Percentiles rank a stretch among this genome's conserved stretches.
These are phyloP conservation scores for Podargus strigoides DNA, from an alignment of 2,797 vertebrate species.

Conservation along the genomic window DNA sequence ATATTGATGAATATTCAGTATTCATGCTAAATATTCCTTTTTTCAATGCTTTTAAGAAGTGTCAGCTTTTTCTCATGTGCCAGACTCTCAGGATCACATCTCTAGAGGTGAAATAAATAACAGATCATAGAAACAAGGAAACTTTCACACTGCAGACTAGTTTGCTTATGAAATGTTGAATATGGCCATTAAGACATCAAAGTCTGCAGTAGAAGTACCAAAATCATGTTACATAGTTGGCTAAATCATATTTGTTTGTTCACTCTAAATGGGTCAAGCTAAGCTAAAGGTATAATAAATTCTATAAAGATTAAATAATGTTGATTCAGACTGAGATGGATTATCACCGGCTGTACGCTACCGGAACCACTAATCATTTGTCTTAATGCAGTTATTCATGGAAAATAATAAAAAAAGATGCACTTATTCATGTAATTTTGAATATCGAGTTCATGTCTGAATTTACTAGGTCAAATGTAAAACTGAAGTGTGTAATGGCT, in stretches of 20 bases:
- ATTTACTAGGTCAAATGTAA: neutral
- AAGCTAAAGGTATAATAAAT: neutral
- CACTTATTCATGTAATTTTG: neutral
- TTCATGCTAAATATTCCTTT: too few relatives aligned
- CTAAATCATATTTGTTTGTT: neutral
- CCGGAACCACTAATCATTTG: neutral
- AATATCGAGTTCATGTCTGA: neutral
- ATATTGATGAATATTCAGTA: too few relatives aligned
- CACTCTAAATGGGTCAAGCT: neutral
- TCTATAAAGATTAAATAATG: neutral
- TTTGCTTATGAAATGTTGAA: neutral
- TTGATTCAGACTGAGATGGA: neutral
- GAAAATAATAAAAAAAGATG: neutral
- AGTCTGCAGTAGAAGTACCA: neutral
- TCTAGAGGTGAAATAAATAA: neutral
- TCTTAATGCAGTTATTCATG: neutral
- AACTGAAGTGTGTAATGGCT: neutral
- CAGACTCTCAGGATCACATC: neutral
- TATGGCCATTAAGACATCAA: neutral
- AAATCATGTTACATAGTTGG: neutral
- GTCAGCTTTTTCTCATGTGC: neutral
- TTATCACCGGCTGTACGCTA: neutral
- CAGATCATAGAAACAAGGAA: neutral
- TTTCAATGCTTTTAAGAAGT: neutral
- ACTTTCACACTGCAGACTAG: neutral